Conservation (phyloP, 2,888 invertebrate species). For the Polietes domitor region DNA sequence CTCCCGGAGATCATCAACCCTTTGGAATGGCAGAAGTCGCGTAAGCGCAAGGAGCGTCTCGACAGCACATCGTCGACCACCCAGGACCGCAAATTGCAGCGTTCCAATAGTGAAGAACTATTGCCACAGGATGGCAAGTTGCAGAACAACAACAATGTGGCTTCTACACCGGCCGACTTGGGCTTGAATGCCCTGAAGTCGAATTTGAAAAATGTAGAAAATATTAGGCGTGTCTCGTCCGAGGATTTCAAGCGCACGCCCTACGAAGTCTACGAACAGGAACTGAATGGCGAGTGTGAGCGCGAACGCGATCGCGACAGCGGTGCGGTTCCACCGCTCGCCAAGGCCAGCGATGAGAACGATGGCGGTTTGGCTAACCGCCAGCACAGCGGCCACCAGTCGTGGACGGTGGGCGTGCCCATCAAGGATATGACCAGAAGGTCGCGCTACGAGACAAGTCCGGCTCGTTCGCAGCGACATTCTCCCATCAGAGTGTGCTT, state of each 20-base stretch:
- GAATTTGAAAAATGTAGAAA: conserved; percentile 69
- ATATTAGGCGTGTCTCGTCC: conserved; percentile 77
- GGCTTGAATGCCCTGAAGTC: conserved; percentile 64
- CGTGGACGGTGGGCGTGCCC: conserved; percentile 68
- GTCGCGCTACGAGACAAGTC: conserved; percentile 79
- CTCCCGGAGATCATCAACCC: conserved; percentile 81
- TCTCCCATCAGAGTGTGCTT: conserved; percentile 76
- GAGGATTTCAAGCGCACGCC: conserved; percentile 78
- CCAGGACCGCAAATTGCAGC: conserved; percentile 84
- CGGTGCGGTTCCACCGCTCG: conserved; percentile 38
- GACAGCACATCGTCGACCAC: conserved; percentile 83
- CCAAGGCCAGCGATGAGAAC: conserved; percentile 73
- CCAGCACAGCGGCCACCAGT: conserved; percentile 63
- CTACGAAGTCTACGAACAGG: conserved; percentile 75
- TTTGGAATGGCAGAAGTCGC: conserved; percentile 81
- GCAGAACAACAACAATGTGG: conserved; percentile 70
- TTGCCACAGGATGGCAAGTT: conserved; percentile 81
- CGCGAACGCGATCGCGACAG: too few species aligned
- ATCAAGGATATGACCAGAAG: conserved; percentile 74
- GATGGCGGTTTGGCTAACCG: conserved; percentile 76
- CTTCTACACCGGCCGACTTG: conserved; percentile 66
- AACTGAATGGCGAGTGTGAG: conserved; percentile 67
- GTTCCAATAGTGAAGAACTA: conserved; percentile 84
- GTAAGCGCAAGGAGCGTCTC: conserved; percentile 85
- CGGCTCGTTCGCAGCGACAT: conserved; percentile 79